Conservation (phyloP, 2,797 vertebrate genomes). For the Molossus alvarezi region DNA sequence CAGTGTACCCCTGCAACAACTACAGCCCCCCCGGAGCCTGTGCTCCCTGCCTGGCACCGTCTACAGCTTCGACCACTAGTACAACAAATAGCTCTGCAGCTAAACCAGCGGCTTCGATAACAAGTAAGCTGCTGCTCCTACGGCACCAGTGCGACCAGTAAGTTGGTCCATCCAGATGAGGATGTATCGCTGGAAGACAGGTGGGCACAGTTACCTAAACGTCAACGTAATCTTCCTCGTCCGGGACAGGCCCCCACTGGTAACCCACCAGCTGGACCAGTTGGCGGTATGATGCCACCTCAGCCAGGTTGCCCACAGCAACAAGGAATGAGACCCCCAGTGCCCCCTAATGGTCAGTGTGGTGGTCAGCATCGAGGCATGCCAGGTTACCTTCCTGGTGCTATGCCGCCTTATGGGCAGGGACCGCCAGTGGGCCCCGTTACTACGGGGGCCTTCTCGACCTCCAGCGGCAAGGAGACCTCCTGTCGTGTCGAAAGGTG, state of each 20-base stretch:
- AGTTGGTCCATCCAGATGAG: constrained; percentile 99
- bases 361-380: constrained; percentile 97
- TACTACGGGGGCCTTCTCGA: constrained; percentile 97
- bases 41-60: constrained; percentile 99
- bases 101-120: constrained; percentile 96
- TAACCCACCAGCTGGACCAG: constrained; percentile 94
- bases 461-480: constrained; percentile 98
- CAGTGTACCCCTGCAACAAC: constrained; percentile 92
- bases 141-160: constrained; percentile 99
- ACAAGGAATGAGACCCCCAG: constrained; percentile 97
- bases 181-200: constrained; percentile 99
- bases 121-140: constrained; percentile 99
- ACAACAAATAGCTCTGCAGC: constrained; percentile 97
- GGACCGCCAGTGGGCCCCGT: constrained; percentile 97
- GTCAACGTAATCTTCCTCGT: constrained; percentile 96
- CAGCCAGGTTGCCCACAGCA: constrained; percentile 97
- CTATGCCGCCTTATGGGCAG: constrained; percentile 98
- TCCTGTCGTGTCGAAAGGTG: constrained; percentile 98
- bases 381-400: constrained; percentile 97
- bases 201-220: constrained; percentile 97
- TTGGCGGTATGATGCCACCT: constrained; percentile 96
- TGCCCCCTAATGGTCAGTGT: constrained; percentile 98
- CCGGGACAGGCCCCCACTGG: constrained; percentile 94
- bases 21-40: constrained; percentile 97
- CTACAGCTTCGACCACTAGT: constrained; percentile 96